Percentiles rank a stretch among this genome's conserved stretches.
phyloP scores from a whole-genome alignment of 2,888 invertebrate species.

The Amphimallon solstitiale region DNA sequence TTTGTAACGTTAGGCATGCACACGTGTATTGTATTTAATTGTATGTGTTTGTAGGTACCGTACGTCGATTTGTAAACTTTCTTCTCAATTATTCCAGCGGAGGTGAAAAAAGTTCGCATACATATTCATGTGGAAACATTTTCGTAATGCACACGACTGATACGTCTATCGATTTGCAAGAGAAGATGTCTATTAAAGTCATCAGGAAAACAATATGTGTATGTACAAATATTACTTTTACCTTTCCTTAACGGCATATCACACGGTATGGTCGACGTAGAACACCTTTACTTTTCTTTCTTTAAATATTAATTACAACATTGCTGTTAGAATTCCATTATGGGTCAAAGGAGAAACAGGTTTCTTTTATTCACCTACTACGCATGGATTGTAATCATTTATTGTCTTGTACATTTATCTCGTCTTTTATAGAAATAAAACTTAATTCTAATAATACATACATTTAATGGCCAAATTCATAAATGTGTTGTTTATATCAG shows the following conservation, averaged over 20 bases:
- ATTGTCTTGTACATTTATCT: too few relatives aligned
- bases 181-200: slow-evolving; percentile 23
- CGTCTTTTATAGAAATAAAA: too few relatives aligned
- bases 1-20: background rate
- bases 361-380: slow-evolving; percentile 8
- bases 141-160: slow-evolving; percentile 16
- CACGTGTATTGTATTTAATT: background rate
- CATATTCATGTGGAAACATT: slow-evolving; percentile 23
- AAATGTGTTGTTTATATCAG: too few relatives aligned
- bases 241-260: slow-evolving; percentile 29
- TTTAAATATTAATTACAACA: slow-evolving; percentile 31
- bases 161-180: slow-evolving; percentile 24
- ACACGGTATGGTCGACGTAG: background rate
- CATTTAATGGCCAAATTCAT: too few relatives aligned
- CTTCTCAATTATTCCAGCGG: slow-evolving; percentile 24
- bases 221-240: slow-evolving; percentile 22
- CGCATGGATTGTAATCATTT: background rate
- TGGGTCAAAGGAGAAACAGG: slow-evolving; percentile 13
- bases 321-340: slow-evolving; percentile 16
- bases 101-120: slow-evolving; percentile 18
- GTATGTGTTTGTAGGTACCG: background rate
- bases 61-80: slow-evolving; percentile 7
- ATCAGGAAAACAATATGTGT: slow-evolving; percentile 12
- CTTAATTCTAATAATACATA: too few relatives aligned
- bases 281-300: slow-evolving; percentile 30